These are phyloP conservation scores for Battus philenor DNA, from an alignment of 1,140 invertebrate species.

Conservation along the genomic window DNA sequence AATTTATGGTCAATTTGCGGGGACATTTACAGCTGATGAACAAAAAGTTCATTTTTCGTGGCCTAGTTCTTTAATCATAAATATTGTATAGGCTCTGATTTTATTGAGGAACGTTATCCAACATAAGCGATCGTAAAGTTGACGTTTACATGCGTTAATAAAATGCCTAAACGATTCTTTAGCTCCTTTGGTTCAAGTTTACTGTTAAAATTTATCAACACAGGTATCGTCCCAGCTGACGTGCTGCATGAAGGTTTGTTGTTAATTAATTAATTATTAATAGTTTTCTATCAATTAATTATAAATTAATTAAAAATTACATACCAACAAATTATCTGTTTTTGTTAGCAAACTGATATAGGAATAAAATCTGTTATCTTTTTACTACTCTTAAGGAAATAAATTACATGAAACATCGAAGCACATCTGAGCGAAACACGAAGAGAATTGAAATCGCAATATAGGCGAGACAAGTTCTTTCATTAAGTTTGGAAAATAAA, in stretches of 20 bases:
- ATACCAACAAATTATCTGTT: no score
- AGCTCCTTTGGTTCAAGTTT: slow-evolving; percentile 3
- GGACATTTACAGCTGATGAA: slow-evolving; percentile 65
- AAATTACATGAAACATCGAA: slow-evolving; percentile 13
- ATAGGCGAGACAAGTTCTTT: slow-evolving; percentile 56
- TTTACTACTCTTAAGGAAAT: slow-evolving; percentile 4
- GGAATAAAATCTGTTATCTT: no score
- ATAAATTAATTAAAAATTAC: no score
- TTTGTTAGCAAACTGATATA: no score
- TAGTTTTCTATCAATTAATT: no score
- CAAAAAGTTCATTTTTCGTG: slow-evolving; percentile 51
- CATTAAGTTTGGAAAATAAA: slow-evolving; percentile 71
- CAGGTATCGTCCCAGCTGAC: neutral
- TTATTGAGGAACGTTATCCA: slow-evolving; percentile 18
- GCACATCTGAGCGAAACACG: slow-evolving; percentile 28
- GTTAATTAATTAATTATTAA: no score
- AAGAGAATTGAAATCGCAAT: slow-evolving; percentile 35
- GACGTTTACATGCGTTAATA: slow-evolving; percentile 15
- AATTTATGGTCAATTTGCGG: slow-evolving; percentile 62
- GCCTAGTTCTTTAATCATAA: slow-evolving; percentile 43
- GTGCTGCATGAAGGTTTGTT: no score
- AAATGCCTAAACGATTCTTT: slow-evolving; percentile 5
- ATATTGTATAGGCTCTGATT: slow-evolving; percentile 28
- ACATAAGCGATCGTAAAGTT: slow-evolving; percentile 14
- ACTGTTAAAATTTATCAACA: slow-evolving; percentile 1